Evolutionary conservation across 1,140 invertebrate species (phyloP).

Genomic region (Rhyzopertha dominica): DNA sequence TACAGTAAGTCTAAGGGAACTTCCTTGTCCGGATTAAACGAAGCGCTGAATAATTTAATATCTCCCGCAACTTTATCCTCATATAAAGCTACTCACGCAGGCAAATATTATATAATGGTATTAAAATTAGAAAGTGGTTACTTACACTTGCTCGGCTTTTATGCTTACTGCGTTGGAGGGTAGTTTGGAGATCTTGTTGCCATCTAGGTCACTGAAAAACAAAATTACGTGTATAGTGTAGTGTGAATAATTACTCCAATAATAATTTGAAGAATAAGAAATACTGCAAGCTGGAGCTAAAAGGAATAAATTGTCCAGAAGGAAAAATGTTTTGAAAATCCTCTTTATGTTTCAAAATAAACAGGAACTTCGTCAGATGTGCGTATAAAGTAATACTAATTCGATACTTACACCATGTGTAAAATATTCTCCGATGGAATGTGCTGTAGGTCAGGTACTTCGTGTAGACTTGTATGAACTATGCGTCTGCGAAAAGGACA

Average conservation of each 20-base stretch:
- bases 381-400: slow-evolving; percentile 15
- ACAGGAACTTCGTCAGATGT: too few species aligned
- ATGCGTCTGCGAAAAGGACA: slow-evolving; percentile 50
- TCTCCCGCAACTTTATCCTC: too few species aligned
- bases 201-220: slow-evolving; percentile 53
- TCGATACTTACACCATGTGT: slow-evolving; percentile 54
- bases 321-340: slow-evolving; percentile 1
- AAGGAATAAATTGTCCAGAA: background rate
- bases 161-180: slow-evolving; percentile 50
- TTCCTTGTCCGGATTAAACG: too few species aligned
- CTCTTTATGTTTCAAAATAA: slow-evolving; percentile 2
- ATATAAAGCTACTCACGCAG: too few species aligned
- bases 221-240: too few species aligned
- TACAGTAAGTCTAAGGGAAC: too few species aligned
- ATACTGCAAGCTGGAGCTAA: too few species aligned
- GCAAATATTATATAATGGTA: too few species aligned
- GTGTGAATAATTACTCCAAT: too few species aligned
- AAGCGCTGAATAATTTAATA: too few species aligned
- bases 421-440: slow-evolving; percentile 49
- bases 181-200: slow-evolving; percentile 51
- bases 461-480: slow-evolving; percentile 50
- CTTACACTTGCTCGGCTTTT: slow-evolving; percentile 55
- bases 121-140: too few species aligned
- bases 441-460: slow-evolving; percentile 48
- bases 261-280: too few species aligned